phyloP scores from a whole-genome alignment of 2,113 vertebrate genomes.

The Carettochelys insculpta region DNA sequence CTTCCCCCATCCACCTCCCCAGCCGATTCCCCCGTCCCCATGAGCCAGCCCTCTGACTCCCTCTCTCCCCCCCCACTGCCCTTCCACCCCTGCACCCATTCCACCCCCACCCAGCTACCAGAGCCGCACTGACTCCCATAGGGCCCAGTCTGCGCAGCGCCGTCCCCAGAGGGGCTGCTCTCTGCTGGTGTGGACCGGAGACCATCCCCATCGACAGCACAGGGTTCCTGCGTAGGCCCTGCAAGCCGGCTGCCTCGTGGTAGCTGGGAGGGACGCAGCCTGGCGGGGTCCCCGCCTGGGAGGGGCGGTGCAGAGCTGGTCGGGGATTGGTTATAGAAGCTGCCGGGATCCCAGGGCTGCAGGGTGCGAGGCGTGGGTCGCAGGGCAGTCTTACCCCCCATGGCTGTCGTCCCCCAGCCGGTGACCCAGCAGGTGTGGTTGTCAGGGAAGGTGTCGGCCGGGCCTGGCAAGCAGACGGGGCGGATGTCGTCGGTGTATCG shows the following conservation, averaged over 20 bases:
- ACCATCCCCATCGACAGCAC: neutral
- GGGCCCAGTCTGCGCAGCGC: neutral
- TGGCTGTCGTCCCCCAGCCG: conserved; percentile 58
- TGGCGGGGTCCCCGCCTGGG: no score
- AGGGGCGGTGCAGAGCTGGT: neutral
- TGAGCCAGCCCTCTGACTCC: no score
- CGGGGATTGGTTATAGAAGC: neutral
- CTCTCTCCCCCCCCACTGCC: no score
- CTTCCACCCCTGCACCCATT: neutral
- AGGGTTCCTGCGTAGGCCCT: neutral
- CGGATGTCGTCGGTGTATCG: conserved; percentile 18
- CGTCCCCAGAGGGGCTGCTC: neutral
- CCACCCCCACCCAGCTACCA: neutral
- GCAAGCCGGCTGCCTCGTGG: neutral
- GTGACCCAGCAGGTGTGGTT: conserved; percentile 63
- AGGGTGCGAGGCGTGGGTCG: no score
- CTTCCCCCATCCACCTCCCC: neutral
- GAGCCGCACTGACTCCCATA: neutral
- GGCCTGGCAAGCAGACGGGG: conserved; percentile 57
- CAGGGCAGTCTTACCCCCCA: conserved; percentile 27
- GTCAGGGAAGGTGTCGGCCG: neutral
- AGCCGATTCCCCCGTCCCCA: neutral
- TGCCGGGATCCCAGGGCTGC: neutral
- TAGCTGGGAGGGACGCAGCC: neutral
- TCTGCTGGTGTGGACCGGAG: neutral